Evolutionary conservation across 2,797 vertebrate genomes (phyloP).

Genomic region (Pempheris klunzingeri): DNA sequence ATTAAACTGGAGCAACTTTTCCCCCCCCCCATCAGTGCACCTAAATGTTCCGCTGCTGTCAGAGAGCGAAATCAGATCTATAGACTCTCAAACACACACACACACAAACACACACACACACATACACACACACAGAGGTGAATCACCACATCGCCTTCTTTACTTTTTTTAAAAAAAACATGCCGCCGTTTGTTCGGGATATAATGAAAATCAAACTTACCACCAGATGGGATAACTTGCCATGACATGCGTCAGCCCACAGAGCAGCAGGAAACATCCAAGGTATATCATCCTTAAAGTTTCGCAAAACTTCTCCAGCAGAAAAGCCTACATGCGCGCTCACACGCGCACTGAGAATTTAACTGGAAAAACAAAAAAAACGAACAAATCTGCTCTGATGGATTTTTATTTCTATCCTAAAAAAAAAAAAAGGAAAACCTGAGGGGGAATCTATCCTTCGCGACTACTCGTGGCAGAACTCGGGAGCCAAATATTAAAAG

Average conservation of each 20-base stretch:
- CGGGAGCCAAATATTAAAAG: slow-evolving; percentile 88
- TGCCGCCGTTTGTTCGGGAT: slow-evolving; percentile 10
- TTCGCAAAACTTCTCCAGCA: slow-evolving; percentile 79
- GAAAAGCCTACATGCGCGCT: slow-evolving; percentile 75
- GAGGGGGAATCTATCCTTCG: slow-evolving; percentile 77
- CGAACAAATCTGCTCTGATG: slow-evolving; percentile 36
- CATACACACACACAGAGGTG: slow-evolving; percentile 4
- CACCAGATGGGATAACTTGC: slow-evolving; percentile 99
- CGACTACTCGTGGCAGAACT: slow-evolving; percentile 83
- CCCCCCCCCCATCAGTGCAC: slow-evolving; percentile 32
- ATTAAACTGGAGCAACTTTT: slow-evolving; percentile 21
- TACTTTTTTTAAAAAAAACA: background rate
- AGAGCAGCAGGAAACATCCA: slow-evolving; percentile 94
- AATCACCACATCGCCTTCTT: background rate
- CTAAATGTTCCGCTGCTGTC: slow-evolving; percentile 56
- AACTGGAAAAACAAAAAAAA: slow-evolving; percentile 34
- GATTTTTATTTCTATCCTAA: slow-evolving; percentile 60
- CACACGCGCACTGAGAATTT: slow-evolving; percentile 74
- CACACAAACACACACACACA: slow-evolving; percentile 16
- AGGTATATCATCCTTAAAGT: slow-evolving; percentile 91
- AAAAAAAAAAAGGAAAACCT: slow-evolving; percentile 26
- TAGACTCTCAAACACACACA: slow-evolving; percentile 10
- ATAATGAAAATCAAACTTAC: slow-evolving; percentile 89
- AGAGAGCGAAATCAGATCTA: slow-evolving; percentile 24
- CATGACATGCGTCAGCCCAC: slow-evolving; percentile 90